Evolutionary conservation across 2,888 invertebrate genomes (phyloP).

Genomic region (Heliconius ethilla): DNA sequence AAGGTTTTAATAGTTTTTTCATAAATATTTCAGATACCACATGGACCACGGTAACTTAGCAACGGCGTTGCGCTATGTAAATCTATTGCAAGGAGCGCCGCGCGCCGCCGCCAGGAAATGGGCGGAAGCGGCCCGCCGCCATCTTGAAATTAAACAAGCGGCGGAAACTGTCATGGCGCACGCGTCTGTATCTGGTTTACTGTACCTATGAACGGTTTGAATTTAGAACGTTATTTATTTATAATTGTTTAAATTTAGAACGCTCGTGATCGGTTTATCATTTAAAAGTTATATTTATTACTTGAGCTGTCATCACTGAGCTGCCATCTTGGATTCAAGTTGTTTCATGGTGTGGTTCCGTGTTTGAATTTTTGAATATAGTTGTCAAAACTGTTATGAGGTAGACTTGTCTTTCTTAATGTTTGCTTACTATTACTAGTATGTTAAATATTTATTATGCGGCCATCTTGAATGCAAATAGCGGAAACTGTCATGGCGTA

Average conservation of each 20-base stretch:
- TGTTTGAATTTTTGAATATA: not conserved
- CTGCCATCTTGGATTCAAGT: constrained; percentile 94
- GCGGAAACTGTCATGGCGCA: constrained; percentile 95
- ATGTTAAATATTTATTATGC: constrained; percentile 55
- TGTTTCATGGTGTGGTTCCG: constrained; percentile 55
- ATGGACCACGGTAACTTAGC: constrained; percentile 93
- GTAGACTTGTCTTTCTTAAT: not conserved
- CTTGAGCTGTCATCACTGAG: constrained; percentile 56
- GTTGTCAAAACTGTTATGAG: not conserved
- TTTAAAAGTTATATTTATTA: not conserved
- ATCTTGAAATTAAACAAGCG: constrained; percentile 95
- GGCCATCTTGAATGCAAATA: constrained; percentile 95
- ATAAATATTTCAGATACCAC: constrained; percentile 83
- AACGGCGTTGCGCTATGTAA: constrained; percentile 93
- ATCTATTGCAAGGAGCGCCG: constrained; percentile 94
- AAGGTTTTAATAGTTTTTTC: not conserved
- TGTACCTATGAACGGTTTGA: constrained; percentile 52
- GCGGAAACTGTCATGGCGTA: constrained; percentile 95
- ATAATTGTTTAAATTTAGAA: constrained; percentile 77
- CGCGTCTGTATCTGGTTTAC: constrained; percentile 89
- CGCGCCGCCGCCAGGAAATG: constrained; percentile 91
- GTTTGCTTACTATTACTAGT: not conserved
- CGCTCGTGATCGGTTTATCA: constrained; percentile 86
- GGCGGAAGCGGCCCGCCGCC: constrained; percentile 90
- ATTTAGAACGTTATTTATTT: constrained; percentile 5